Evolutionary conservation across 2,113 vertebrate species (phyloP), one percentile per base, ranked within the genome.

Genomic region (Prionailurus viverrinus): DNA sequence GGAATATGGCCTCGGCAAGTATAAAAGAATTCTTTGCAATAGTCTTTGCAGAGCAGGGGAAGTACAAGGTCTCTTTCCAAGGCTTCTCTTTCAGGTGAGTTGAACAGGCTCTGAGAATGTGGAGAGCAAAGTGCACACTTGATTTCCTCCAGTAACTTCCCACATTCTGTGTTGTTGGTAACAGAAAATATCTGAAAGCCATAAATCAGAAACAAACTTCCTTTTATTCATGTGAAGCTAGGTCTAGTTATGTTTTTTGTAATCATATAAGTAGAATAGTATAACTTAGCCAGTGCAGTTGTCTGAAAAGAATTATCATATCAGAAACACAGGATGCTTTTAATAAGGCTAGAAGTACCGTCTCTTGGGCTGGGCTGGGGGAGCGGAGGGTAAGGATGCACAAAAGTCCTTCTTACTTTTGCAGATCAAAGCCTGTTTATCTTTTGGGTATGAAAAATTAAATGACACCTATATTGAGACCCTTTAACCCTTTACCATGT

Each of bases 21-120:
- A 97, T 99, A 99, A 99, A 99, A 99, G 99, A 99, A 99, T 98
- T 99, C 99, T 96, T 99, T 99, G 99, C 99, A 99, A 99, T 99
- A 99, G 98, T 99, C 99, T 98, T 99, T 99, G 99, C 99, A 99
- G 98, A 99, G 98, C 88, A 99, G 99, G 5, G 99, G 99, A 98
- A 99, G 99, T 88, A 97, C 98, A 80, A 99, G 99, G 94, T 99
- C 99, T 98, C 99, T 99, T 98, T 99, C 99, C 98, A 99, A 97
- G 96, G 98, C 98, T 89, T 99, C 99, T 98, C 98, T 99, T 98
- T 99, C 99, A 97, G 99, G 98, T 97, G 99, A 98, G 98, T 99
- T 99, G 99, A 99, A 99, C 95, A 99, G 99, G 98, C 99, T 99
- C 99, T 99, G 99, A 98, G 99, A 99, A 2, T 99, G 99, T 96